Base-by-base conservation (phyloP, 2,113 vertebrate species). In the Ia io region DNA sequence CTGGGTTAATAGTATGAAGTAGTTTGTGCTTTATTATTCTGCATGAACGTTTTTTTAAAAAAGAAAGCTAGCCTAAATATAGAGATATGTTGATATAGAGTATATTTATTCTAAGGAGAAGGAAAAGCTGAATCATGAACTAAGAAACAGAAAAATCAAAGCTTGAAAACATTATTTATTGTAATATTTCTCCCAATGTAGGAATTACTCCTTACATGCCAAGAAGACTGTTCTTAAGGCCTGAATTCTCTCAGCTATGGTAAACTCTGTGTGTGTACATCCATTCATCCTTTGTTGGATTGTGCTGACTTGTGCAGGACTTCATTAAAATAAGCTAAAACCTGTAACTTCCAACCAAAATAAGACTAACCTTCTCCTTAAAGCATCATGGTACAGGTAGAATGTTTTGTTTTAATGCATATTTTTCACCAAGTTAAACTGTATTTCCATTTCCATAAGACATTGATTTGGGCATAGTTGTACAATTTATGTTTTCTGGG, bases 1-100 rank as follows among this genome's bases (percentile, higher is more conserved):
- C 51, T 80, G 65, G 89, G 73, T 95, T 97, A 94, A 95, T 74
- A 17, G 17, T 47, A 92, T 88, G n/a, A 6, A 51, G 37, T 73
- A 82, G 14, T 76, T 71, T 74, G 47, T 53, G 44, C 22, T 86
- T 91, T 77, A 84, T 77, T 88, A 77, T 80, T 76, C 17, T 65
- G 18, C 32, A 67, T 91, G 51, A 90, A 90, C 28, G 8, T 30
- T 76, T 47, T 37, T 37, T 82, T 93, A 44, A 40, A 70, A 88
- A 70, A 76, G 23, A 82, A 13, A 90, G 23, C 7, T 47, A 80
- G 18, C 23, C 30, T 77, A 93, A 44, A 8, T 44, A 13, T 82
- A 87, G 35, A 73, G 30, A 82, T 69, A 91, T 77, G 20, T 76
- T 93, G 30, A 76, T 89, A 56, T 2, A 69, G n/a, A 78, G 69